These are phyloP conservation scores for Echinarachnius parma DNA, from an alignment of 53 echinoderm and acorn worm species.

Conservation along the genomic window DNA sequence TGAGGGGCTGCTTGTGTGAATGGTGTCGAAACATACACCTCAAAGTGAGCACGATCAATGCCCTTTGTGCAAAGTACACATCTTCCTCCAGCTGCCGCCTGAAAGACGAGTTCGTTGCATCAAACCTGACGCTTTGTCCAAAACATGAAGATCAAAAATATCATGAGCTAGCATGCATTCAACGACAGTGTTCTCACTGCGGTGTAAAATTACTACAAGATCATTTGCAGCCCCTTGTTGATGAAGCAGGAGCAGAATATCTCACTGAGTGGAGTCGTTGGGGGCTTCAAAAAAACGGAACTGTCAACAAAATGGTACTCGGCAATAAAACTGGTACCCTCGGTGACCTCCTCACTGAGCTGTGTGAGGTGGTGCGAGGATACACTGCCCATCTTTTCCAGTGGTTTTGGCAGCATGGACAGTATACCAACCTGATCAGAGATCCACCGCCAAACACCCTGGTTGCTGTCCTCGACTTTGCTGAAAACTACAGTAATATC, in stretches of 20 bases:
- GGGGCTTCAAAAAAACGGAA: conserved; percentile 5
- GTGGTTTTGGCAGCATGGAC: too few relatives aligned
- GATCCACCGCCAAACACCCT: too few relatives aligned
- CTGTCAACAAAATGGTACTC: conserved; percentile 7
- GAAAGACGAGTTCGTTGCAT: conserved; percentile 2
- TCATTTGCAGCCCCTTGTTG: conserved; percentile 9
- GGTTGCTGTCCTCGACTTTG: too few relatives aligned
- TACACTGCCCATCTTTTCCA: too few relatives aligned
- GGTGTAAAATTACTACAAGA: not conserved
- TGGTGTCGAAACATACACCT: not conserved
- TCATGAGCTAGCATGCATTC: conserved; percentile 7
- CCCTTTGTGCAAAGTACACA: not conserved
- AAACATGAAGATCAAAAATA: conserved; percentile 13
- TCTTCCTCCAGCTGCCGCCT: conserved; percentile 12
- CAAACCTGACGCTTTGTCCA: conserved; percentile 4
- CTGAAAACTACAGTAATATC: not conserved
- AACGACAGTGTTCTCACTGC: conserved; percentile 5
- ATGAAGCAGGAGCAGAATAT: conserved; percentile 7
- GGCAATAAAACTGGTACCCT: not conserved
- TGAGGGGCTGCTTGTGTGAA: conserved; percentile 19
- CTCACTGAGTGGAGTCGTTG: conserved; percentile 9
- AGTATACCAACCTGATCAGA: too few relatives aligned
- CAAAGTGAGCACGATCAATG: conserved; percentile 12
- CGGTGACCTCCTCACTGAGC: not conserved
- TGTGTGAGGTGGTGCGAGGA: too few relatives aligned